These are phyloP conservation scores for Sarcophilus harrisii DNA, from an alignment of 2,797 vertebrate species.

Conservation along the genomic window DNA sequence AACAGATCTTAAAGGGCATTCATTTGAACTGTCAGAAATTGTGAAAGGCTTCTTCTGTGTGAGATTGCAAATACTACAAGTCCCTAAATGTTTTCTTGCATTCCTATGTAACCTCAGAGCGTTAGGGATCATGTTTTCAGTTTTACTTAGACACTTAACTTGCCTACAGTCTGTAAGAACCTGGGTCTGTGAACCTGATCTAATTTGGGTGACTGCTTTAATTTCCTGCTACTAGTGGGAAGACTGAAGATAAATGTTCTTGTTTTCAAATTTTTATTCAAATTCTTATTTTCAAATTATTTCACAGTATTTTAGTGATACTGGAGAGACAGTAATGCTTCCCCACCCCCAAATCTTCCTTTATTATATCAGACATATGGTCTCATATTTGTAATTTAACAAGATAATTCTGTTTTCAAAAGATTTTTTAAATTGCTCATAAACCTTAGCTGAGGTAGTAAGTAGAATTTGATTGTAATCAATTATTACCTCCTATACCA, in stretches of 20 bases:
- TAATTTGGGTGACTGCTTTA: slow-evolving; percentile 1
- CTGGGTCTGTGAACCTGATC: background rate
- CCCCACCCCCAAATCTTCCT: background rate
- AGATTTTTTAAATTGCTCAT: background rate
- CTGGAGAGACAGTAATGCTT: slow-evolving; percentile 25
- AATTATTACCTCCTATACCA: background rate
- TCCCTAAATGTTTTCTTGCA: background rate
- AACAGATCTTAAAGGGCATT: slow-evolving; percentile 41
- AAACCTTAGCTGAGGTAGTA: background rate
- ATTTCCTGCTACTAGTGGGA: slow-evolving; percentile 29
- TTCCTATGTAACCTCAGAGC: background rate
- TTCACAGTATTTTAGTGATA: slow-evolving; percentile 19
- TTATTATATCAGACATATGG: slow-evolving; percentile 10
- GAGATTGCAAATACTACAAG: slow-evolving; percentile 21
- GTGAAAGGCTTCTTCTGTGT: slow-evolving; percentile 30
- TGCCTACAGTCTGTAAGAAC: slow-evolving; percentile 6
- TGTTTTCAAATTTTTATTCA: background rate
- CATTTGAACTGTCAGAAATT: slow-evolving; percentile 29
- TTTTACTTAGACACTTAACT: slow-evolving; percentile 12
- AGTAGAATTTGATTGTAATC: background rate
- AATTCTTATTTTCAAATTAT: background rate
- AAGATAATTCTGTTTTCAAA: slow-evolving; percentile 53
- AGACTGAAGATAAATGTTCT: background rate
- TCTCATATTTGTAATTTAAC: slow-evolving; percentile 10
- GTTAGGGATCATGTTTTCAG: slow-evolving; percentile 21